Conservation (phyloP, 2,113 vertebrate species). For the Accipiter cooperii region DNA sequence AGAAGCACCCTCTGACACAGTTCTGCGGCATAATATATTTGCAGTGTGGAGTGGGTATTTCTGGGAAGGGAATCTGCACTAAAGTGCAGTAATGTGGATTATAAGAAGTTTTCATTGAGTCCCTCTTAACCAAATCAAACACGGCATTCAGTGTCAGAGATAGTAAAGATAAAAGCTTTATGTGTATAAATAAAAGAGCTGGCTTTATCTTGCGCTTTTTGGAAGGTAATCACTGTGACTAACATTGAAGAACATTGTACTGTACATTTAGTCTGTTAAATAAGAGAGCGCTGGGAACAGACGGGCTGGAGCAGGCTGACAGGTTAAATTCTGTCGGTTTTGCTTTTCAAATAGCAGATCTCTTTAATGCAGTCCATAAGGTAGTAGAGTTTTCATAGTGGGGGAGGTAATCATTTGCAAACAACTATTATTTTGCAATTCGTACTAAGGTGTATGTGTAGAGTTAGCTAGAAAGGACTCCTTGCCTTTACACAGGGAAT, state of each 20-base stretch:
- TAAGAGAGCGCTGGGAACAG: conserved; percentile 12
- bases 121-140: neutral
- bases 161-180: conserved; percentile 30
- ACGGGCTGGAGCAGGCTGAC: conserved; percentile 5
- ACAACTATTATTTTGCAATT: neutral
- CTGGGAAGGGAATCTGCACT: neutral
- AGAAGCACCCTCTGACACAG: neutral
- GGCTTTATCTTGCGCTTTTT: conserved; percentile 24
- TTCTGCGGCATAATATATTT: neutral
- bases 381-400: conserved; percentile 41
- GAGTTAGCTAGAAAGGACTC: neutral
- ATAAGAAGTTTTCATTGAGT: neutral
- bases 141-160: neutral
- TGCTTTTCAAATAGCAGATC: conserved; percentile 8
- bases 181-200: conserved; percentile 25
- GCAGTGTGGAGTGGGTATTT: neutral
- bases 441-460: neutral
- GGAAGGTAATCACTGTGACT: conserved; percentile 27
- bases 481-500: neutral
- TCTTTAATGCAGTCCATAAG: conserved; percentile 52
- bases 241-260: conserved; percentile 14
- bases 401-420: conserved; percentile 19
- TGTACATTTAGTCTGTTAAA: conserved; percentile 10
- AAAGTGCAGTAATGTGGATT: neutral
- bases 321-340: conserved; percentile 43